Evolutionary conservation across 2,797 vertebrate species (phyloP).

Genomic region (Trichosurus vulpecula): DNA sequence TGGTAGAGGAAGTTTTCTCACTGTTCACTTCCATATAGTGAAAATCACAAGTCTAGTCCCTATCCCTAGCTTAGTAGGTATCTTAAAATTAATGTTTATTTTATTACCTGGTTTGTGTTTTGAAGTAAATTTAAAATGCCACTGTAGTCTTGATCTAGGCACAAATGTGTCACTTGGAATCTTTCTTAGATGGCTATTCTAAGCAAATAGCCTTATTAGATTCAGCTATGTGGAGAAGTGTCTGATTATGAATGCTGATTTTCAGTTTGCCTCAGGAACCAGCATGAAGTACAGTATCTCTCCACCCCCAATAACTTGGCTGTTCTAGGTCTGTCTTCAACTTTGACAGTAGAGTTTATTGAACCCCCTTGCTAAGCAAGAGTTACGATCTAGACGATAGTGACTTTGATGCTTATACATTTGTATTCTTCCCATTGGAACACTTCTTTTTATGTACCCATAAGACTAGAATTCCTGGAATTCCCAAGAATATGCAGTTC

Average conservation of each 20-base stretch:
- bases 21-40: neutral
- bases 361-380: neutral
- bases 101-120: neutral
- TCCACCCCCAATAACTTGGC: neutral
- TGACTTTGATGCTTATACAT: neutral
- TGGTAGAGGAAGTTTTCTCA: neutral
- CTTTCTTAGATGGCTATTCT: constrained; percentile 17
- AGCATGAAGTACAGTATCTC: neutral
- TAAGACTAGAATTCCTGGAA: neutral
- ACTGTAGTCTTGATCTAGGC: neutral
- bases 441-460: neutral
- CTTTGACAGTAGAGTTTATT: constrained; percentile 5
- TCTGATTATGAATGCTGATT: neutral
- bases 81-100: neutral
- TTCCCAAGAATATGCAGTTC: neutral
- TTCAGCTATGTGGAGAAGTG: neutral
- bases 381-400: neutral
- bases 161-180: constrained; percentile 2
- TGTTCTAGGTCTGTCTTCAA: constrained; percentile 13
- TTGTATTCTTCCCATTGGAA: neutral
- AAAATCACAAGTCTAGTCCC: neutral
- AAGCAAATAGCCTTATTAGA: neutral
- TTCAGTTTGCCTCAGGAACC: neutral
- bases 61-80: neutral
- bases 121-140: neutral